These are phyloP conservation scores for Chymomyza procnemis DNA, from an alignment of 2,888 invertebrate species.

Conservation along the genomic window DNA sequence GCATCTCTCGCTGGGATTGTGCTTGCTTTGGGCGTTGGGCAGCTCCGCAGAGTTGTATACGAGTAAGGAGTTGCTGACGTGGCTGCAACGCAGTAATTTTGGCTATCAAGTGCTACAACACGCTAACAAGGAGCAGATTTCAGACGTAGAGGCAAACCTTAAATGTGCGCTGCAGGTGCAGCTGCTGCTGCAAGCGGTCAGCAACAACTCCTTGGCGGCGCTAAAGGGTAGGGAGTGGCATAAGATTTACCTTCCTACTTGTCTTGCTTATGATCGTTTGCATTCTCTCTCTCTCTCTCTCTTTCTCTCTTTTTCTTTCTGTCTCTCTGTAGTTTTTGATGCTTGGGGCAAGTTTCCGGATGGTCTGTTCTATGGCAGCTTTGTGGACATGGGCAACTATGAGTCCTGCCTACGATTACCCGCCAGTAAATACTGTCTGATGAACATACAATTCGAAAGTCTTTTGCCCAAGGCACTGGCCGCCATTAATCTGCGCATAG, in stretches of 20 bases:
- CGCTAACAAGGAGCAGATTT: slow-evolving; percentile 18
- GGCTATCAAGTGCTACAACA: slow-evolving; percentile 55
- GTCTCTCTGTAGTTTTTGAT: slow-evolving; percentile 19
- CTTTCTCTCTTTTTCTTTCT: too few species aligned
- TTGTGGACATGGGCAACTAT: slow-evolving; percentile 24
- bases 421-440: slow-evolving; percentile 12
- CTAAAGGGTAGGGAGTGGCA: slow-evolving; percentile 39
- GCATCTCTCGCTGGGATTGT: background rate
- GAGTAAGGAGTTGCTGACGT: slow-evolving; percentile 14
- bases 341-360: slow-evolving; percentile 32
- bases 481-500: slow-evolving; percentile 26
- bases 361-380: slow-evolving; percentile 22
- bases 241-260: background rate
- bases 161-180: slow-evolving; percentile 44
- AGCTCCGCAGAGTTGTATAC: background rate
- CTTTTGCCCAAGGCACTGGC: background rate
- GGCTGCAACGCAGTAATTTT: slow-evolving; percentile 60
- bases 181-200: slow-evolving; percentile 39
- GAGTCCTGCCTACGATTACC: slow-evolving; percentile 21
- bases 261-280: background rate
- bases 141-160: slow-evolving; percentile 16
- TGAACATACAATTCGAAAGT: slow-evolving; percentile 32
- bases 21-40: background rate
- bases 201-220: slow-evolving; percentile 39
- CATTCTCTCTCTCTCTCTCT: background rate